These are phyloP conservation scores for Brachyrhaphis roseni DNA, from an alignment of 2,797 vertebrate genomes.

Conservation along the genomic window DNA sequence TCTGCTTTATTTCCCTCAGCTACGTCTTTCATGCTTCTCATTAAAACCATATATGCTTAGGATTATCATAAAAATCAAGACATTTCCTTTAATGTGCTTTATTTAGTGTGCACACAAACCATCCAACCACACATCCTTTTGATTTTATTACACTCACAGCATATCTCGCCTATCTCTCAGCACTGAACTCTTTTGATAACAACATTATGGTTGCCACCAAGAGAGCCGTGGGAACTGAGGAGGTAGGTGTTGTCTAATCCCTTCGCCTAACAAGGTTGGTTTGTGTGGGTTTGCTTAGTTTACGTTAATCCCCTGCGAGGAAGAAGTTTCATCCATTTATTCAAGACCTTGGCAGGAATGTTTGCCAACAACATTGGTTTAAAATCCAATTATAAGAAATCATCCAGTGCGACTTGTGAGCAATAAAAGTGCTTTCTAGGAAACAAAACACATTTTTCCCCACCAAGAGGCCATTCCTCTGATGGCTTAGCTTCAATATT, in stretches of 20 bases:
- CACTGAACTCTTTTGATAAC: constrained; percentile 50
- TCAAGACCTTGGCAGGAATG: constrained; percentile 40
- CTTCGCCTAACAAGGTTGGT: constrained; percentile 49
- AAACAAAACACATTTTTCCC: constrained; percentile 1
- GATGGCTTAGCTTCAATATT: constrained; percentile 28
- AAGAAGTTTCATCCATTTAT: constrained; percentile 49
- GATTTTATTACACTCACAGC: constrained; percentile 51
- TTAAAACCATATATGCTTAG: background rate
- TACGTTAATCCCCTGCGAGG: constrained; percentile 50
- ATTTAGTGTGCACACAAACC: constrained; percentile 41
- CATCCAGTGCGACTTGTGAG: constrained; percentile 16
- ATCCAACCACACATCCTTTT: constrained; percentile 23
- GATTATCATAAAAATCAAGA: constrained; percentile 32
- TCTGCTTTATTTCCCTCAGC: constrained; percentile 14
- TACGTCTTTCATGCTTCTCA: background rate
- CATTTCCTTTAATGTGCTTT: constrained; percentile 29
- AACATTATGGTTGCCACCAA: constrained; percentile 46
- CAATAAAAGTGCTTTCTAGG: constrained; percentile 4
- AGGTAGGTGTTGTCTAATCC: constrained; percentile 65
- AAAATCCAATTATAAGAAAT: constrained; percentile 30
- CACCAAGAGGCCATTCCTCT: constrained; percentile 8
- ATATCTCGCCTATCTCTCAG: constrained; percentile 28
- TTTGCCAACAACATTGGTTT: constrained; percentile 52
- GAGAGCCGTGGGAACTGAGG: constrained; percentile 41
- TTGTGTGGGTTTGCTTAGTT: constrained; percentile 61